Evolutionary conservation across 2,797 vertebrate species (phyloP).

Genomic region (Sandelia bainsii): DNA sequence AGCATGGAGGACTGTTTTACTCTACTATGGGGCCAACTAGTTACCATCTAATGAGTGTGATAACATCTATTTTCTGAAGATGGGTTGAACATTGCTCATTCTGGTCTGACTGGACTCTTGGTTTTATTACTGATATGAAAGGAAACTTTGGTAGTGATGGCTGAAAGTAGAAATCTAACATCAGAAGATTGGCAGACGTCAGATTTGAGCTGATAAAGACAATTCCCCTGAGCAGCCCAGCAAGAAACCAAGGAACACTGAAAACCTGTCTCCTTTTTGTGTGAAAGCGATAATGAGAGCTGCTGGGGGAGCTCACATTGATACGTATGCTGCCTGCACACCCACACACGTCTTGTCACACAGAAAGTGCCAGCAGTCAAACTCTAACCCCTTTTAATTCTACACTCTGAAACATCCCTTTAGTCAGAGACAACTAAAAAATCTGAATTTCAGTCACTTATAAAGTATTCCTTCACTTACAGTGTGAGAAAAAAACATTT

Average conservation of each 20-base stretch:
- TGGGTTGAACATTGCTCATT: too few relatives aligned
- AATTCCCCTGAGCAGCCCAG: background rate
- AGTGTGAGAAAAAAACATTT: conserved; percentile 1
- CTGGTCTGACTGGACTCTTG: too few relatives aligned
- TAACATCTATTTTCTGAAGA: too few relatives aligned
- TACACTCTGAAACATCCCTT: conserved; percentile 12
- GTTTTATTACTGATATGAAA: too few relatives aligned
- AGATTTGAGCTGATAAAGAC: background rate
- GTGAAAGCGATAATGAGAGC: background rate
- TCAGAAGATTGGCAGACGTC: too few relatives aligned
- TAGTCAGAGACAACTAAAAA: conserved; percentile 8
- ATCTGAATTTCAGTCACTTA: conserved; percentile 23
- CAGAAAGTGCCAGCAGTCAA: background rate
- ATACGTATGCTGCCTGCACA: too few relatives aligned
- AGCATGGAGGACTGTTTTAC: too few relatives aligned
- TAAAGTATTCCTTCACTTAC: background rate
- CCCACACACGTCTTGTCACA: background rate
- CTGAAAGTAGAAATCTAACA: too few relatives aligned
- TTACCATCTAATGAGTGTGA: too few relatives aligned
- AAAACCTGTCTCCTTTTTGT: background rate
- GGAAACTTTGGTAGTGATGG: too few relatives aligned
- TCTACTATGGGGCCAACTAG: too few relatives aligned
- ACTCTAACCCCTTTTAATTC: conserved; percentile 9
- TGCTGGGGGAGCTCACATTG: background rate
- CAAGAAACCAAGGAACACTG: too few relatives aligned